Percentiles rank a stretch among this genome's conserved stretches.
These are phyloP conservation scores for Acleris literana DNA, from an alignment of 2,888 invertebrate genomes.

Conservation along the genomic window DNA sequence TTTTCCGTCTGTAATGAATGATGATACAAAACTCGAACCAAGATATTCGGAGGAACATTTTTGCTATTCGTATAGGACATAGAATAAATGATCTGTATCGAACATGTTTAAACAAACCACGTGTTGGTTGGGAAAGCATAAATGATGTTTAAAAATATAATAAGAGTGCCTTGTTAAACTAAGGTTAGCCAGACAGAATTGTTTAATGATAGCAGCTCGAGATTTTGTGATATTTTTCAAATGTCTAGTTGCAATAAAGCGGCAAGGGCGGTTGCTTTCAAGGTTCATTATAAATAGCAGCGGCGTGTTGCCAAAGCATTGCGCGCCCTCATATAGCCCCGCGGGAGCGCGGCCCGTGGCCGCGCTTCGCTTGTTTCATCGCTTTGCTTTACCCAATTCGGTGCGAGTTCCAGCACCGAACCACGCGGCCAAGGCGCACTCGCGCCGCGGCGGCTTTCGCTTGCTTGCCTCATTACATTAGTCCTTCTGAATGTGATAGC, in stretches of 20 bases:
- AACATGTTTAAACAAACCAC: too few species aligned
- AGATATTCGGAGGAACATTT: too few species aligned
- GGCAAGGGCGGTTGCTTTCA: slow-evolving; percentile 80
- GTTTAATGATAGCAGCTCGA: slow-evolving; percentile 45
- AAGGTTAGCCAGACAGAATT: slow-evolving; percentile 46
- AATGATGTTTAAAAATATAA: slow-evolving; percentile 15
- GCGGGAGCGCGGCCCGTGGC: slow-evolving; percentile 49
- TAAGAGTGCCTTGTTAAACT: slow-evolving; percentile 38
- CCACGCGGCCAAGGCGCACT: slow-evolving; percentile 38
- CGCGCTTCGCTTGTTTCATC: slow-evolving; percentile 51
- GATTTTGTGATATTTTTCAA: slow-evolving; percentile 46
- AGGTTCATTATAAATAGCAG: slow-evolving; percentile 80
- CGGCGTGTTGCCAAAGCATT: slow-evolving; percentile 78
- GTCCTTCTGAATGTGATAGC: neutral
- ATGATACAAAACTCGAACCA: too few species aligned
- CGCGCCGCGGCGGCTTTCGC: slow-evolving; percentile 5
- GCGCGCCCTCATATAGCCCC: slow-evolving; percentile 70
- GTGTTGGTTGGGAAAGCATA: neutral
- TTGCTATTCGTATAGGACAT: too few species aligned
- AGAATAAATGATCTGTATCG: too few species aligned
- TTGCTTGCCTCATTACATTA: slow-evolving; percentile 9
- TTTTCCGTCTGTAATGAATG: too few species aligned
- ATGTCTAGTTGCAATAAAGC: slow-evolving; percentile 60
- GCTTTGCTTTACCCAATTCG: slow-evolving; percentile 62
- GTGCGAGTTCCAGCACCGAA: slow-evolving; percentile 47